Conservation (phyloP, 2,888 invertebrate species). For the Anthrax anthrax region DNA sequence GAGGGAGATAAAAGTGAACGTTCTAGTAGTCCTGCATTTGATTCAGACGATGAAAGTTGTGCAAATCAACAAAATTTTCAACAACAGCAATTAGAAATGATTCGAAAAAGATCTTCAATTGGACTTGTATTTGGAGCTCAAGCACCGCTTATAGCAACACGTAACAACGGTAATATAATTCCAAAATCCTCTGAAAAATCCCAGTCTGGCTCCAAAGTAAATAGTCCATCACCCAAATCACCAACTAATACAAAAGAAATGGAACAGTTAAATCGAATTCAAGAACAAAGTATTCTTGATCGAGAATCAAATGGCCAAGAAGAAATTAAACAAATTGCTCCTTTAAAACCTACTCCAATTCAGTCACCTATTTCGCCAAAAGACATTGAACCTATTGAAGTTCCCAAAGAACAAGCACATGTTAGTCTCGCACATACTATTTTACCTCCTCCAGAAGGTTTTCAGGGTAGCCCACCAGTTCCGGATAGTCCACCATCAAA, state of each 20-base stretch:
- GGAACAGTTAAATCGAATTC: conserved; percentile 7
- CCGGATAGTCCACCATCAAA: conserved; percentile 45
- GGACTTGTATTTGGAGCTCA: conserved; percentile 33
- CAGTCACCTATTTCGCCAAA: conserved; percentile 15
- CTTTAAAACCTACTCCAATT: conserved; percentile 18
- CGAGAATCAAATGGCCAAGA: conserved; percentile 5
- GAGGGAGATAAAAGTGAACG: conserved; percentile 61
- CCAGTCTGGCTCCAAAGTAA: neutral
- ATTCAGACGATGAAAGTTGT: conserved; percentile 83
- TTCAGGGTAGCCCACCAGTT: conserved; percentile 51
- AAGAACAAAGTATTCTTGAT: conserved; percentile 10
- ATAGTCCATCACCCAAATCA: conserved; percentile 27
- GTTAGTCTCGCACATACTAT: conserved; percentile 48
- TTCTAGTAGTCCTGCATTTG: conserved; percentile 86
- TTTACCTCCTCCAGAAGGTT: conserved; percentile 59
- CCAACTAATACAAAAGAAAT: conserved; percentile 12
- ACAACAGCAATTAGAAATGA: conserved; percentile 22
- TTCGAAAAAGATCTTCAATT: conserved; percentile 32
- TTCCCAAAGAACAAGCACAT: conserved; percentile 25
- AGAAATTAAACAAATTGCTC: conserved; percentile 15
- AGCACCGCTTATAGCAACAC: conserved; percentile 30
- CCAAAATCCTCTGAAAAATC: conserved; percentile 12
- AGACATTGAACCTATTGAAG: conserved; percentile 29
- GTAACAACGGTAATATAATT: conserved; percentile 19
- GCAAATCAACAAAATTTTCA: conserved; percentile 35